Evolutionary conservation across 2,797 vertebrate genomes (phyloP), one percentile per base, ranked within the genome.

Genomic region (Oophaga sylvatica): DNA sequence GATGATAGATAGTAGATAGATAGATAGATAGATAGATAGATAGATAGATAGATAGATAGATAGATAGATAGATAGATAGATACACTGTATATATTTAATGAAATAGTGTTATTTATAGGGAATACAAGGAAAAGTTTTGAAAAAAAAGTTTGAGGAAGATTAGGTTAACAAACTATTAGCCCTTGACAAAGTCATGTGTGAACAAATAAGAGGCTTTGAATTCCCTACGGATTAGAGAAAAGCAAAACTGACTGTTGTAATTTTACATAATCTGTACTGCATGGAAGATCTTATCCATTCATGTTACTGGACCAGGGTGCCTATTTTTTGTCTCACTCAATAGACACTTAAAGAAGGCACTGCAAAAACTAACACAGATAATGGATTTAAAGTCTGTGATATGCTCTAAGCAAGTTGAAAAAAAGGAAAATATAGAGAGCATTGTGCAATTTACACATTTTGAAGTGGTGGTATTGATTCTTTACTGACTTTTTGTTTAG

Each of bases 381-480:
- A 91, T 88, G 81, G 84, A 82, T 62, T 85, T 59, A 71, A 77
- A 86, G 41, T 16, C 22, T 13, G 15, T 31, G 56, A 71, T 41
- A 81, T 60, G 10, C 0, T 3, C 67, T 17, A 82, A 41, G 29
- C 3, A 29, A 76, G 29, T 16, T 81, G 78, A 90, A 62, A 84
- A 70, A 73, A 78, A 73, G 15, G 1, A 73, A 15, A 4, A 53
- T 53, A n/a, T 26, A 41, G 12, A 77, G 86, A 81, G 70, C 35
- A 87, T 6, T 77, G 31, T 82, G 63, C 87, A 91, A 87, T 90
- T 86, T 92, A 84, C 90, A 90, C 83, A 76, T 87, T 91, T 82
- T 90, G 0, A n/a, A 9, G 12, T 29, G 73, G 3, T 83, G 59
- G n/a, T 85, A 90, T 89, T 87, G 82, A 89, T 91, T 89, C 73